A percentile compares a stretch with the other conserved stretches of the same genome.
These are phyloP conservation scores for Molossus molossus DNA, from an alignment of 2,797 vertebrate species.

Conservation along the genomic window DNA sequence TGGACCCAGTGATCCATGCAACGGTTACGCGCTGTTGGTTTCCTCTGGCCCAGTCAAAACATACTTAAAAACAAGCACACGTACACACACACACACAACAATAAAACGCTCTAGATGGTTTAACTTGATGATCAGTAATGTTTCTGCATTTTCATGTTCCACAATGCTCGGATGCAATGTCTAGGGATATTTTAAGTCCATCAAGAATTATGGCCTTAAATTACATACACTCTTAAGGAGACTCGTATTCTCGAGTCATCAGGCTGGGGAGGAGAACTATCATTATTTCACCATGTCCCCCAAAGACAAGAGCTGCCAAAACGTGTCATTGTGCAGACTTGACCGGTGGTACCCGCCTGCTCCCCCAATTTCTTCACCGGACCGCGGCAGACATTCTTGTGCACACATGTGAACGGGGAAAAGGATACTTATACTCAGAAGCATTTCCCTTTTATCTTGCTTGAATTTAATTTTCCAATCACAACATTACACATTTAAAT, in stretches of 20 bases:
- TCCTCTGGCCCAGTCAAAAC: background rate
- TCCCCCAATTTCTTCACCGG: constrained; percentile 71
- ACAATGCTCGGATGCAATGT: background rate
- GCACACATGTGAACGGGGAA: background rate
- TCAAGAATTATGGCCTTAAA: background rate
- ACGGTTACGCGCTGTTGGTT: background rate
- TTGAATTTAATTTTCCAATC: constrained; percentile 45
- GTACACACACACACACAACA: background rate
- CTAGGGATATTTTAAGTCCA: background rate
- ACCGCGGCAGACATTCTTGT: background rate
- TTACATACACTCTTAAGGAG: background rate
- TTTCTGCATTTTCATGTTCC: background rate
- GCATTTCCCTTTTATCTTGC: background rate
- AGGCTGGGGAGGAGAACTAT: background rate
- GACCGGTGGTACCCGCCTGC: background rate
- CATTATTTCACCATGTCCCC: background rate
- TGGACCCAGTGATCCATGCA: background rate
- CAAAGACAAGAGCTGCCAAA: background rate
- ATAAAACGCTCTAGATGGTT: background rate
- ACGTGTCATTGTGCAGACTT: no score
- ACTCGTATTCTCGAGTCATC: background rate
- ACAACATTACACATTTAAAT: background rate
- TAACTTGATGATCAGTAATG: background rate
- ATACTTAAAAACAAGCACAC: background rate
- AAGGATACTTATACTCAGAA: background rate